These are phyloP conservation scores for Ennomos fuscantarius DNA, from an alignment of 2,888 invertebrate species.

Conservation along the genomic window DNA sequence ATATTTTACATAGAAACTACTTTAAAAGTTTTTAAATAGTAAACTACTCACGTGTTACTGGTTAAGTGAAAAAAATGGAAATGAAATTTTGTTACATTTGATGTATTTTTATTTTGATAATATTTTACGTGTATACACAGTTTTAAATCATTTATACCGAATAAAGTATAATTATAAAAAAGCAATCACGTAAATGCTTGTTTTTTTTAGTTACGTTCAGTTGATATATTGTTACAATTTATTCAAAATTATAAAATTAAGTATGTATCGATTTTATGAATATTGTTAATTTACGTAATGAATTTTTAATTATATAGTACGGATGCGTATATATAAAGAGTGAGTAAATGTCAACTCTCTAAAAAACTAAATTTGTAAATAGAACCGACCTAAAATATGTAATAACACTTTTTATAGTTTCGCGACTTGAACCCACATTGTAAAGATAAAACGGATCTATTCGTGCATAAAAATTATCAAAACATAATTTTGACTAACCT, in stretches of 20 bases:
- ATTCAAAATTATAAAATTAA: constrained; percentile 2
- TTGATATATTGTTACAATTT: constrained; percentile 21
- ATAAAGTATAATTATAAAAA: constrained; percentile 5
- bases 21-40: no score
- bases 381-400: no score
- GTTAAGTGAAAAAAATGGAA: no score
- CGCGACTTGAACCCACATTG: no score
- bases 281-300: constrained; percentile 10
- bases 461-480: no score
- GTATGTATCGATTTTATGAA: constrained; percentile 13
- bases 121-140: constrained; percentile 19
- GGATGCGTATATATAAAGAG: constrained; percentile 5
- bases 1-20: no score
- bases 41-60: no score
- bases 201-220: constrained; percentile 13
- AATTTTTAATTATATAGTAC: constrained; percentile 15
- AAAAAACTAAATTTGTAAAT: background rate
- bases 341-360: constrained; percentile 8
- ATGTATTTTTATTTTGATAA: constrained; percentile 16
- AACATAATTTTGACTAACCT: no score
- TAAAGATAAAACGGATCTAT: no score
- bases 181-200: constrained; percentile 5
- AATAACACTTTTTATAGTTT: no score
- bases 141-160: constrained; percentile 1
- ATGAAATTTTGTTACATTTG: no score